Conservation (phyloP, 2,888 invertebrate genomes). For the Conops quadrifasciatus region DNA sequence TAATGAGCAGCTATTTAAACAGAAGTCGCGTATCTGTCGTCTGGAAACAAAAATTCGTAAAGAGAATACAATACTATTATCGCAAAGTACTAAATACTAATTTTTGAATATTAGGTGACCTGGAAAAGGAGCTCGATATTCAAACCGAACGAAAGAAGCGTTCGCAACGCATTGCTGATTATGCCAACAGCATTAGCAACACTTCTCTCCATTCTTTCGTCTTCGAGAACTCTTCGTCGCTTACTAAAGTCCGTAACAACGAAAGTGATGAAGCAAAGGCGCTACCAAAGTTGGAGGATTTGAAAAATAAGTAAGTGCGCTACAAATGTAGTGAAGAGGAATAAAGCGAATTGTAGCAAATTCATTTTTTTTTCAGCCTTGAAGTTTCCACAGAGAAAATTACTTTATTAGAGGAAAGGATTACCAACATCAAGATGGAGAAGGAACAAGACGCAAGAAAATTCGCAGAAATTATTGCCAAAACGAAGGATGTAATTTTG, state of each 20-base stretch:
- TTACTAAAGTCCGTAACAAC: neutral
- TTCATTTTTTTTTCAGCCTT: conserved; percentile 48
- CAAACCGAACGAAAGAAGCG: conserved; percentile 59
- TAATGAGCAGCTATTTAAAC: conserved; percentile 53
- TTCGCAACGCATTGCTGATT: conserved; percentile 59
- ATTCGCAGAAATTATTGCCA: conserved; percentile 58
- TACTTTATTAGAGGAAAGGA: conserved; percentile 57
- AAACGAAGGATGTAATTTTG: conserved; percentile 58
- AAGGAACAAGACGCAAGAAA: conserved; percentile 58
- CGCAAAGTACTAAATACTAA: no score
- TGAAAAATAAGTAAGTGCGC: conserved; percentile 56
- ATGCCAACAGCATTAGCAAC: conserved; percentile 49
- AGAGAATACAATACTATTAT: conserved; percentile 11
- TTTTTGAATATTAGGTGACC: conserved; percentile 42
- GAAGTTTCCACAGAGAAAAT: conserved; percentile 61
- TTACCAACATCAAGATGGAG: conserved; percentile 54
- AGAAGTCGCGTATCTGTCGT: conserved; percentile 57
- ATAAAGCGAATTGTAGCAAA: neutral
- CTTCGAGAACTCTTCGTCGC: conserved; percentile 56
- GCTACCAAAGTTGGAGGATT: conserved; percentile 48
- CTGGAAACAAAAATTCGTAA: conserved; percentile 57
- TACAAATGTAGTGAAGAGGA: neutral
- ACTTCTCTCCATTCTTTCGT: conserved; percentile 54
- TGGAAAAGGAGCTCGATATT: conserved; percentile 56
- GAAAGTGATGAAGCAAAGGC: neutral